Conservation (phyloP, 2,113 vertebrate genomes). For the Psammodynastes pulverulentus region DNA sequence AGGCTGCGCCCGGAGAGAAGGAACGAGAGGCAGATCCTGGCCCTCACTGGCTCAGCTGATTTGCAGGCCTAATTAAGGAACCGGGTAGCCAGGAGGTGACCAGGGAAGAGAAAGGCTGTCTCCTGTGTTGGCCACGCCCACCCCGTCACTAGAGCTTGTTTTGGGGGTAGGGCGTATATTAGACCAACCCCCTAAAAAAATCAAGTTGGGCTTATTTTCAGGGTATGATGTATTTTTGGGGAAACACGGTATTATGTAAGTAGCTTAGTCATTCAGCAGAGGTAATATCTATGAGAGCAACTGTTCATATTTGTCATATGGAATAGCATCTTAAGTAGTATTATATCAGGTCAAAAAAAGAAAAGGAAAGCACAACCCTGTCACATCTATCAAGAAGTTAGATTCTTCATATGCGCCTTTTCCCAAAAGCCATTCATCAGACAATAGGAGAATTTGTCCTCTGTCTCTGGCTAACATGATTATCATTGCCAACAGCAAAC, state of each 20-base stretch:
- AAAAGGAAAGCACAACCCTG: not conserved
- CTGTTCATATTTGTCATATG: not conserved
- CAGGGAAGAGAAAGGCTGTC: too few species aligned
- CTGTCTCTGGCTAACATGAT: not conserved
- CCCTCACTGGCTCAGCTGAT: too few species aligned
- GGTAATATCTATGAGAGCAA: not conserved
- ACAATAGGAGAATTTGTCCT: not conserved
- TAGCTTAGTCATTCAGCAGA: not conserved
- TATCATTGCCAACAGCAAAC: not conserved
- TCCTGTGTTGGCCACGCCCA: too few species aligned
- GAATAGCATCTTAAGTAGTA: not conserved
- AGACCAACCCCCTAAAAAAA: too few species aligned
- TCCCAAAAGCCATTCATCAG: not conserved
- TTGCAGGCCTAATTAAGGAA: too few species aligned
- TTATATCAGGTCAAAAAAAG: not conserved
- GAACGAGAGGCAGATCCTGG: too few species aligned
- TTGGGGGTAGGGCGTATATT: too few species aligned
- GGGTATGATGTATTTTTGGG: too few species aligned
- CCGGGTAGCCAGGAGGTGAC: too few species aligned
- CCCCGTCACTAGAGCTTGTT: too few species aligned
- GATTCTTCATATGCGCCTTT: not conserved
- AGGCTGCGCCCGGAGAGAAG: too few species aligned
- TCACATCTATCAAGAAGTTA: not conserved
- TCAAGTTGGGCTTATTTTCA: too few species aligned
- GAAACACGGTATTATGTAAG: not conserved